A percentile compares a stretch with the other conserved stretches of the same genome.
Conservation (phyloP, 2,113 vertebrate species). For the Callorhinus ursinus region DNA sequence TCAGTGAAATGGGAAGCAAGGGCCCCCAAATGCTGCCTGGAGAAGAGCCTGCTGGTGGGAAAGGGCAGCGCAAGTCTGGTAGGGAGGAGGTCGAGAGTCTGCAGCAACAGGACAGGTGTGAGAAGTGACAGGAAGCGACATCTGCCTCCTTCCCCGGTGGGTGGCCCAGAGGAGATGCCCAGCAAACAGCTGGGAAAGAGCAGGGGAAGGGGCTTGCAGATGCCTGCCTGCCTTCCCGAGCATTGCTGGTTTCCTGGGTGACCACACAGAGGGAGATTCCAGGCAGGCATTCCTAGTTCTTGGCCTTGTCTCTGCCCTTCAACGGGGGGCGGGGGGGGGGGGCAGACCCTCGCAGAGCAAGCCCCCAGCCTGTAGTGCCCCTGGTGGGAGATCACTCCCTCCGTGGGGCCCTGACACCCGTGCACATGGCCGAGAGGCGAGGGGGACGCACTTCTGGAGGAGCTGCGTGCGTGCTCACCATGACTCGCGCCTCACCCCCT, state of each 20-base stretch:
- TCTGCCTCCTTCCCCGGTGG: not conserved
- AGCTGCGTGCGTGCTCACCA: fast-evolving
- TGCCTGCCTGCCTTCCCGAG: not conserved
- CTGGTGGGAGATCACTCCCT: not conserved
- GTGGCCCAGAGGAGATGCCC: not conserved
- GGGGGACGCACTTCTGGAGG: too few species aligned
- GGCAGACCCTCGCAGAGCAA: not conserved
- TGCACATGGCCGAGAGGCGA: fast-evolving
- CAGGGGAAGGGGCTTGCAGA: not conserved
- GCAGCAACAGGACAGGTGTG: fast-evolving
- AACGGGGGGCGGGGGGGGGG: too few species aligned
- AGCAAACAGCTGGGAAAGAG: not conserved
- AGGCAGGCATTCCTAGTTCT: not conserved
- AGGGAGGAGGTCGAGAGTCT: not conserved
- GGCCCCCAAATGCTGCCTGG: not conserved
- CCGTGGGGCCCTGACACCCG: not conserved
- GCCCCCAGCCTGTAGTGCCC: too few species aligned
- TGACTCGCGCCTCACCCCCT: fast-evolving
- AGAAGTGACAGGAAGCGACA: not conserved
- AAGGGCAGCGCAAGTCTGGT: too few species aligned
- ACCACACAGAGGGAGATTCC: not conserved
- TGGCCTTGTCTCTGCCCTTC: not conserved
- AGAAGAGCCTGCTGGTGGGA: not conserved
- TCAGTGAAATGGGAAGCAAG: not conserved
- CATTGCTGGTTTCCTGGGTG: not conserved